These are phyloP conservation scores for Malacosoma neustria DNA, from an alignment of 2,888 invertebrate species.

Conservation along the genomic window DNA sequence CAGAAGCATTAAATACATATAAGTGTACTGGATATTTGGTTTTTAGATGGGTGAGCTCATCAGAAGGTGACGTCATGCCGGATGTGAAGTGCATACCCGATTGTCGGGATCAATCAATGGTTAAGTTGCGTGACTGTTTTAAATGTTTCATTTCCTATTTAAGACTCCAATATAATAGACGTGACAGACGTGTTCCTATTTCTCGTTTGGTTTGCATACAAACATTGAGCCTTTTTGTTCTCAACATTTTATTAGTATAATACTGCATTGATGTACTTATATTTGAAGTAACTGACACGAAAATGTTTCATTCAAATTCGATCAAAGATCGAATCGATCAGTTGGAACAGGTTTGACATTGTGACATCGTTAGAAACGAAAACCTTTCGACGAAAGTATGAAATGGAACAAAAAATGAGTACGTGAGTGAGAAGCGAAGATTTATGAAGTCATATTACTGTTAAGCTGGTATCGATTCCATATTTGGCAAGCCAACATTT, in stretches of 20 bases:
- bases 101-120: too few species aligned
- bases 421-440: slow-evolving; percentile 13
- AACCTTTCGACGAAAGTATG: background rate
- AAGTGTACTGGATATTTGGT: slow-evolving; percentile 8
- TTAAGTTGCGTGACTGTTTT: too few species aligned
- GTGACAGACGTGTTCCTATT: too few species aligned
- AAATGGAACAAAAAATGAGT: background rate
- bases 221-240: too few species aligned
- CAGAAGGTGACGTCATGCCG: slow-evolving; percentile 20
- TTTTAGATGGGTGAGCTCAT: slow-evolving; percentile 37
- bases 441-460: slow-evolving; percentile 11
- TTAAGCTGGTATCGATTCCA: slow-evolving; percentile 17
- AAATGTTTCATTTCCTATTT: too few species aligned
- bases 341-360: background rate
- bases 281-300: background rate
- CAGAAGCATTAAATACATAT: slow-evolving; percentile 9
- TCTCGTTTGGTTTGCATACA: too few species aligned
- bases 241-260: too few species aligned
- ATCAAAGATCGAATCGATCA: background rate
- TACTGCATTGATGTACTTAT: too few species aligned
- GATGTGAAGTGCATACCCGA: too few species aligned
- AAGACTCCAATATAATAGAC: too few species aligned
- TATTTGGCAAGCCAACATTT: slow-evolving; percentile 19
- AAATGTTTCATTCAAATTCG: background rate
- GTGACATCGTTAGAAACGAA: background rate